Evolutionary conservation across 2,888 invertebrate genomes (phyloP), one percentile per base, ranked within the genome.

Genomic region (Proisotoma minuta): DNA sequence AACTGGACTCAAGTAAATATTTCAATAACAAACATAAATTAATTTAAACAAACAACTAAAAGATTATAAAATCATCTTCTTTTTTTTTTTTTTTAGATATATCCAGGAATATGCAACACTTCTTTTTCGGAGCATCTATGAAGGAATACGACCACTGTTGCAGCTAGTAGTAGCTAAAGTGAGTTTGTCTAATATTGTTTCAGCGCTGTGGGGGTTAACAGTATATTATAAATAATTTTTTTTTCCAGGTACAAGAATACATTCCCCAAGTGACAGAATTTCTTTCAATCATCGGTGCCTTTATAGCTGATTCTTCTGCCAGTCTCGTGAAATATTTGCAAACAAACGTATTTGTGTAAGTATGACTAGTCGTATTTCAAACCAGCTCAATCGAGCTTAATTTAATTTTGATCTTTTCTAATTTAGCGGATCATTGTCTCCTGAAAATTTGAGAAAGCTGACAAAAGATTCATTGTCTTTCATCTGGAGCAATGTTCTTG

Each of bases 131-230:
- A 70, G 63, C 66, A 51, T 70, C 70, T 67, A 70, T 63, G 62
- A 72, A 62, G 65, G 68, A 66, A 28, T 73, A 72, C 72, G 66
- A 69, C 73, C 73, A 72, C 43, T 72, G 72, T 34, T 73, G 72
- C 73, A 73, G 58, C 56, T 63, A 65, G 5, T 73, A 72, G 73
- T 62, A 24, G 69, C 72, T 34, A 58, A 71, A 60, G 73, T 71
- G 51, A 56, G n/a, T 58, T 18, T n/a, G n/a, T n/a, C n/a, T n/a
- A n/a, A n/a, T n/a, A n/a, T n/a, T n/a, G n/a, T n/a, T n/a, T n/a
- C n/a, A n/a, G n/a, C n/a, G n/a, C n/a, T n/a, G n/a, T n/a, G n/a
- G n/a, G n/a, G n/a, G n/a, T n/a, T n/a, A n/a, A n/a, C n/a, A n/a
- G n/a, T n/a, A n/a, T n/a, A n/a, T n/a, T n/a, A n/a, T n/a, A n/a